phyloP scores from a whole-genome alignment of 2,113 vertebrate genomes.

The Budorcas taxicolor region DNA sequence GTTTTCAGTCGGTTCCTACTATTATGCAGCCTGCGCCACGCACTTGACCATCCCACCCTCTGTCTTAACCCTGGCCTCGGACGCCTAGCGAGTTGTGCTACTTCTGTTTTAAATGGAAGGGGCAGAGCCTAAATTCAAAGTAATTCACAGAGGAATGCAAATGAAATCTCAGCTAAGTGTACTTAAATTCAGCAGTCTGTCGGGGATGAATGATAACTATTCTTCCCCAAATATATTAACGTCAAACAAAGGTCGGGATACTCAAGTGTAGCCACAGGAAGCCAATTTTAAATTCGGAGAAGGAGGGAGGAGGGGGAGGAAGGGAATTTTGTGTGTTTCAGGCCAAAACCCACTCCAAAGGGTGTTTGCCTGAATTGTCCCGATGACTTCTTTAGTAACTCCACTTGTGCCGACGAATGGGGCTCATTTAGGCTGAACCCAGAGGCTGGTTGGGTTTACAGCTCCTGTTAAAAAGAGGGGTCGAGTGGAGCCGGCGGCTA shows the following conservation, averaged over 20 bases:
- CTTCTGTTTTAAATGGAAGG: background rate
- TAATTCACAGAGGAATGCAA: background rate
- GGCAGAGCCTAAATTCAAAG: background rate
- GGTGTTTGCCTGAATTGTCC: background rate
- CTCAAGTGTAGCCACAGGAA: background rate
- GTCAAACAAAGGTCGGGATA: background rate
- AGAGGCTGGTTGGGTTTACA: background rate
- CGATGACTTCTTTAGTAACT: background rate
- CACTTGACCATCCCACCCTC: background rate
- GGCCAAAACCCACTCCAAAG: background rate
- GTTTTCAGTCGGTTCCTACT: no score
- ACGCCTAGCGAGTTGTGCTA: fast-evolving
- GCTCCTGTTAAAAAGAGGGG: background rate
- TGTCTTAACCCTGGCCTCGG: background rate
- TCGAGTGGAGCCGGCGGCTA: background rate
- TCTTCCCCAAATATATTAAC: background rate
- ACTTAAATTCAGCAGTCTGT: background rate
- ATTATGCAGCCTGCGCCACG: fast-evolving
- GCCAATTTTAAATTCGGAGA: background rate
- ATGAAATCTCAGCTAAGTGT: background rate
- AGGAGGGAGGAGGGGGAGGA: fast-evolving
- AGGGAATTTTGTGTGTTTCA: background rate
- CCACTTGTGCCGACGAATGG: fast-evolving
- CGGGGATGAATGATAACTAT: background rate
- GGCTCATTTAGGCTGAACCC: background rate